Evolutionary conservation across 2,113 vertebrate genomes (phyloP).

Genomic region (Gallinago jamesoni): DNA sequence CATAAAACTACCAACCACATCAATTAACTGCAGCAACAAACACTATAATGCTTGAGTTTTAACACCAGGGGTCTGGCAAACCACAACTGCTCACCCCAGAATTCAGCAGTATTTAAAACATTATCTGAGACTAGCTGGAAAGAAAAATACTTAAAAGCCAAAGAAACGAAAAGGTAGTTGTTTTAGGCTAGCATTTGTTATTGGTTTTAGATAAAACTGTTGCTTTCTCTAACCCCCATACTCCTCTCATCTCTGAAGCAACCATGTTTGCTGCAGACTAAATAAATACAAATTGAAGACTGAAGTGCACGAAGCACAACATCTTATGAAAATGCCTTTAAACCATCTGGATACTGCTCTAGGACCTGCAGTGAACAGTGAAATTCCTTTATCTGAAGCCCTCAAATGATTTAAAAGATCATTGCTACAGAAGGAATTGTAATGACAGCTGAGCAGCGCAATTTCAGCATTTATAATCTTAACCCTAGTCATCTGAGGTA

Average conservation of each 20-base stretch:
- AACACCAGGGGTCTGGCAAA: background rate
- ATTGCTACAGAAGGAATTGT: background rate
- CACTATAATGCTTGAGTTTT: background rate
- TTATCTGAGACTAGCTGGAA: background rate
- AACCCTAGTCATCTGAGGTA: background rate
- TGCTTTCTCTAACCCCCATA: background rate
- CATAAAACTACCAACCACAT: constrained; percentile 20
- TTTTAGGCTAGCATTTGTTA: background rate
- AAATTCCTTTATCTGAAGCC: background rate
- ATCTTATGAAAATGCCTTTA: background rate
- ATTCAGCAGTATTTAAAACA: constrained; percentile 15
- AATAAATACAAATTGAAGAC: background rate
- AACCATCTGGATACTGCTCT: background rate
- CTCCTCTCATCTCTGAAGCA: background rate
- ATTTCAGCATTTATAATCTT: background rate
- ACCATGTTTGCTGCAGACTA: background rate
- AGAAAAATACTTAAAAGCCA: background rate
- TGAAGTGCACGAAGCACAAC: background rate
- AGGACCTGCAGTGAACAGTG: background rate
- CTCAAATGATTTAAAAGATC: background rate
- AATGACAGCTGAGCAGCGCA: background rate
- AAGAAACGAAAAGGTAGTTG: background rate
- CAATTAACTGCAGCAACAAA: constrained; percentile 26
- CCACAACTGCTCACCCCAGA: background rate
- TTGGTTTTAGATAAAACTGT: background rate